Percentiles rank a stretch among this genome's conserved stretches.
Evolutionary conservation across 2,113 vertebrate genomes (phyloP).

Genomic region (Tiliqua scincoides): DNA sequence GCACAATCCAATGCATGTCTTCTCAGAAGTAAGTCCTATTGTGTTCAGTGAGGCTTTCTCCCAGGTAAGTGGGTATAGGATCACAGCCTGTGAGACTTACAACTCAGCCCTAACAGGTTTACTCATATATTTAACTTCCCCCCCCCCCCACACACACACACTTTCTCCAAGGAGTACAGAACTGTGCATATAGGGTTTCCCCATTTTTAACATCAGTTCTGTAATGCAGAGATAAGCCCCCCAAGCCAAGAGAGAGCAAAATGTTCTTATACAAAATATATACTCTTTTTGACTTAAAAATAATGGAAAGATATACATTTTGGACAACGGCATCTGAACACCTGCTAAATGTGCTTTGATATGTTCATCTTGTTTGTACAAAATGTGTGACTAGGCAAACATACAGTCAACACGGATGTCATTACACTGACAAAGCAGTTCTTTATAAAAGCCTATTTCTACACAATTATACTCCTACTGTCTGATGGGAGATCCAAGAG

Average conservation of each 20-base stretch:
- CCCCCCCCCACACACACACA: too few species aligned
- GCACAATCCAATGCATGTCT: too few species aligned
- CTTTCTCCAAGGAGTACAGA: neutral
- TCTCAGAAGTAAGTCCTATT: too few species aligned
- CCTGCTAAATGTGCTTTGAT: constrained; percentile 28
- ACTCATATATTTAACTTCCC: neutral
- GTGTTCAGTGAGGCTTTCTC: too few species aligned
- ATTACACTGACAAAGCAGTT: constrained; percentile 18
- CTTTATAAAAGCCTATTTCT: neutral
- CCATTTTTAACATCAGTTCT: too few species aligned
- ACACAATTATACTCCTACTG: constrained; percentile 24
- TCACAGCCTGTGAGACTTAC: too few species aligned
- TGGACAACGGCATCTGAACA: constrained; percentile 41
- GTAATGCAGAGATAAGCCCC: too few species aligned
- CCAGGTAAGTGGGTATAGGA: too few species aligned
- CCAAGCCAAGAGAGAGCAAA: too few species aligned
- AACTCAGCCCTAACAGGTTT: neutral
- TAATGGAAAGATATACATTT: constrained; percentile 36
- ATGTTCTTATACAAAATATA: too few species aligned
- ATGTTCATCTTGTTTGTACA: constrained; percentile 17
- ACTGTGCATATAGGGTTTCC: too few species aligned
- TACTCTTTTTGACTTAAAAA: too few species aligned
- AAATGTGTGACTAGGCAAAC: constrained; percentile 33
- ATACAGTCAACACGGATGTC: neutral
- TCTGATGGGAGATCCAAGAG: constrained; percentile 27